Base-by-base conservation (phyloP, 2,797 vertebrate genomes). In the Acipenser transmontanus region DNA sequence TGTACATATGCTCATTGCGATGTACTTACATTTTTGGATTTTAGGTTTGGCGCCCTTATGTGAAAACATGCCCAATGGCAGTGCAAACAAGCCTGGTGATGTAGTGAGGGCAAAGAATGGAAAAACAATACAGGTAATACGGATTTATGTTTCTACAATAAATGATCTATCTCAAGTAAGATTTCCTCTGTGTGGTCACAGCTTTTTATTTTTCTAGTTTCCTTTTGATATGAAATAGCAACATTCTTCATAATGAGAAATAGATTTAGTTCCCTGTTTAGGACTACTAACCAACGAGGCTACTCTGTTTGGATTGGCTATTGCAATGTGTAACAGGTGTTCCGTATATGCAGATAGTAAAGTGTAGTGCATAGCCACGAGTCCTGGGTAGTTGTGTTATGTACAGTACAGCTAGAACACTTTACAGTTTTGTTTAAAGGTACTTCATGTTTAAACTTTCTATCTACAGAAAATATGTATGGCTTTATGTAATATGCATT, bases 1-100 rank as follows among this genome's bases (percentile, higher is more conserved):
- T 34, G 34, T 34, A 34, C 2, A 34, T 34, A 4, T 34, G 34
- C 34, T 34, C 34, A 34, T 34, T 34, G 34, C 34, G 2, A 34
- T 34, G 34, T 52, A 7, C 12, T 8, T 52, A 52, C 1, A 52
- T 52, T 13, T 69, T 52, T 76, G 73, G 57, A 48, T 59, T 65
- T 72, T 69, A 99, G 97, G 93, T 84, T 80, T 99, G 80, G 87
- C 95, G 51, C 95, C 97, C 0, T 87, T 99, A 56, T 99, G 97
- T 90, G 97, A 99, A 87, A 99, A 99, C 78, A 94, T 98, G 94
- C 95, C 95, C 47, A 96, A 93, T 51, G 95, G 95, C 61, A 95
- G 89, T 69, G 95, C 97, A 64, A 96, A 85, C 70, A 99, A 98
- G 76, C 97, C 97, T 2, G 97, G 97, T 0, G 97, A 99, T 56